Evolutionary conservation across 2,888 invertebrate species (phyloP).

Genomic region (Drosophila nr. perissopoda): DNA sequence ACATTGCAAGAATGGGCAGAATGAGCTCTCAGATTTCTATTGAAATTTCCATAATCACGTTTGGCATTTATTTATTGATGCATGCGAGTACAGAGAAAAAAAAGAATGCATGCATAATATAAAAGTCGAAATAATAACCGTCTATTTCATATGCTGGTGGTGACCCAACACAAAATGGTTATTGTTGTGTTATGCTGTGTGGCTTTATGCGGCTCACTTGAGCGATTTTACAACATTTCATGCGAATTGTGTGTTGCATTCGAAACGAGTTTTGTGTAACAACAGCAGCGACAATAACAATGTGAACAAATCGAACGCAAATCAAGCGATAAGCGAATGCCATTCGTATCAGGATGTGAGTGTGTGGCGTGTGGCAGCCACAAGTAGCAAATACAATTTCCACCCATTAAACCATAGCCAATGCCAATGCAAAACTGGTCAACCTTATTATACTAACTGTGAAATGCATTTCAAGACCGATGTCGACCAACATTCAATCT

Average conservation of each 20-base stretch:
- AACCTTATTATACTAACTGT: slow-evolving; percentile 25
- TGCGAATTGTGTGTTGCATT: slow-evolving; percentile 72
- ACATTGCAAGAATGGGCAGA: slow-evolving; percentile 5
- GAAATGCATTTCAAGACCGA: slow-evolving; percentile 11
- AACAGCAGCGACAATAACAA: slow-evolving; percentile 12
- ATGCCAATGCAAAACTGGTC: slow-evolving; percentile 1
- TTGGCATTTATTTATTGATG: slow-evolving; percentile 79
- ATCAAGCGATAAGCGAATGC: slow-evolving; percentile 30
- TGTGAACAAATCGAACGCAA: slow-evolving; percentile 43
- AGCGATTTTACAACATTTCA: slow-evolving; percentile 73
- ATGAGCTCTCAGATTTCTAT: slow-evolving; percentile 58
- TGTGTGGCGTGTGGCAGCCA: slow-evolving; percentile 32
- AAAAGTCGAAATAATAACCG: slow-evolving; percentile 28
- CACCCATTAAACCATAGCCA: slow-evolving; percentile 26
- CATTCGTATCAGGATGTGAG: slow-evolving; percentile 7
- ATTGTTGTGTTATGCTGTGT: slow-evolving; percentile 16
- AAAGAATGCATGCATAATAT: background rate
- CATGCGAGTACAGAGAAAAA: slow-evolving; percentile 44
- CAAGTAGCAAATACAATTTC: slow-evolving; percentile 38
- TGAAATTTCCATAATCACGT: slow-evolving; percentile 78
- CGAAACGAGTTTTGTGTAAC: slow-evolving; percentile 46
- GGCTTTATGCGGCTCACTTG: slow-evolving; percentile 62
- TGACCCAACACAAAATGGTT: slow-evolving; percentile 17
- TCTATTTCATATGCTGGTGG: slow-evolving; percentile 39
- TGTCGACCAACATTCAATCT: slow-evolving; percentile 9